Percentiles rank a stretch among this genome's conserved stretches.
Evolutionary conservation across 2,888 invertebrate genomes (phyloP).

Genomic region (Taenaris catops): DNA sequence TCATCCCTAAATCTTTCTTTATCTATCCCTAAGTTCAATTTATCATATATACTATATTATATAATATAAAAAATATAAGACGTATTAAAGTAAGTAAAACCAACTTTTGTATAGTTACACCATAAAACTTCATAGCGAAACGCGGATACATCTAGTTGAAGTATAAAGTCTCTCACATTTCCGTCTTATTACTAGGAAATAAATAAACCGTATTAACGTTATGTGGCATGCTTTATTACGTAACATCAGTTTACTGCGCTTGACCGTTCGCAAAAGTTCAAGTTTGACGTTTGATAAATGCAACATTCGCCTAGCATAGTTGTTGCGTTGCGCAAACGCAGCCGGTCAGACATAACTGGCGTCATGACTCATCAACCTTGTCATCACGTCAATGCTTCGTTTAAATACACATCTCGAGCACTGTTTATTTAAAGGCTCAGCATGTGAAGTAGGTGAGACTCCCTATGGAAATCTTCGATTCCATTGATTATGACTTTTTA

Average conservation of each 20-base stretch:
- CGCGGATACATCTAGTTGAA: no score
- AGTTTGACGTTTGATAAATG: conserved; percentile 39
- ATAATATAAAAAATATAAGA: no score
- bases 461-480: conserved; percentile 40
- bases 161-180: no score
- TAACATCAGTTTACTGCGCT: conserved; percentile 39
- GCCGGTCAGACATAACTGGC: conserved; percentile 34
- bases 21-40: no score
- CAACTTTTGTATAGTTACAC: no score
- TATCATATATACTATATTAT: no score
- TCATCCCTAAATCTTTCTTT: no score
- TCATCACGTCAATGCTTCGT: conserved; percentile 57
- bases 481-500: conserved; percentile 46
- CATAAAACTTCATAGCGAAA: no score
- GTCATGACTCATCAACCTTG: conserved; percentile 52
- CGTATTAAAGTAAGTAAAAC: no score
- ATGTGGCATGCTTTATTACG: conserved; percentile 5
- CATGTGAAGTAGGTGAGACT: conserved; percentile 37
- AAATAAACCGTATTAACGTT: conserved; percentile 3
- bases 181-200: neutral
- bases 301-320: conserved; percentile 29
- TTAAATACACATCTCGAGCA: conserved; percentile 44
- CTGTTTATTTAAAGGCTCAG: conserved; percentile 52
- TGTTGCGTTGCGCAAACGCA: conserved; percentile 44
- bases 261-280: conserved; percentile 59